Percentiles rank a stretch among this genome's conserved stretches.
These are phyloP conservation scores for Ostrea denselamellosa DNA, from an alignment of 1,140 invertebrate genomes.

Conservation along the genomic window DNA sequence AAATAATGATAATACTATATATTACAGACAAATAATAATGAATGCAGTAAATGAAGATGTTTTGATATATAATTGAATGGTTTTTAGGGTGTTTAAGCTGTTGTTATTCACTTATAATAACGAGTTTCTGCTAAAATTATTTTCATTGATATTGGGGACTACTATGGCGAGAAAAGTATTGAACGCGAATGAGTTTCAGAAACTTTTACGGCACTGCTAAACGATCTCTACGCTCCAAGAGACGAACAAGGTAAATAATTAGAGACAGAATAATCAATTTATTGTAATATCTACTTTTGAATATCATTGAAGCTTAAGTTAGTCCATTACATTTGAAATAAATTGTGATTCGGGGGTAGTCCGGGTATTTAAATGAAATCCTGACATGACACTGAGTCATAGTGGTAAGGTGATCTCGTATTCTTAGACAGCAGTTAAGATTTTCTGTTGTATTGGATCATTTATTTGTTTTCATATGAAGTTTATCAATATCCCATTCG, in stretches of 20 bases:
- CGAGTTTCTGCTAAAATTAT: not conserved
- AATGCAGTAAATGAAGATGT: no score
- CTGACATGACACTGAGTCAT: not conserved
- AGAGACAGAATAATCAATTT: no score
- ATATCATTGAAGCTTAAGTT: no score
- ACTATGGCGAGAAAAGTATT: constrained; percentile 18
- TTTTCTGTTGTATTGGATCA: not conserved
- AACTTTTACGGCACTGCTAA: constrained; percentile 45
- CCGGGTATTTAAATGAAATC: not conserved
- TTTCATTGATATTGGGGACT: constrained; percentile 18
- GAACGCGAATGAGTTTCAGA: constrained; percentile 43
- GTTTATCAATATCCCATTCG: not conserved
- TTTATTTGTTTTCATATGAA: not conserved
- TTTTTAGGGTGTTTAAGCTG: no score
- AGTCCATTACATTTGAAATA: no score
- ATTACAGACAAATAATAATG: not conserved
- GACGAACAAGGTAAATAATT: constrained; percentile 2
- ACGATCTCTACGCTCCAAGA: constrained; percentile 16
- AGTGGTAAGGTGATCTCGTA: not conserved
- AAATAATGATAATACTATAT: not conserved
- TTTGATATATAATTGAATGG: no score
- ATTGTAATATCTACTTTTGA: no score
- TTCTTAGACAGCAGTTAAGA: not conserved
- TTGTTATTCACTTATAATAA: no score
- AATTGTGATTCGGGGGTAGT: no score